Percentiles rank a stretch among this genome's conserved stretches.
Conservation (phyloP, 2,888 invertebrate genomes). For the Drosophila mimetica region DNA sequence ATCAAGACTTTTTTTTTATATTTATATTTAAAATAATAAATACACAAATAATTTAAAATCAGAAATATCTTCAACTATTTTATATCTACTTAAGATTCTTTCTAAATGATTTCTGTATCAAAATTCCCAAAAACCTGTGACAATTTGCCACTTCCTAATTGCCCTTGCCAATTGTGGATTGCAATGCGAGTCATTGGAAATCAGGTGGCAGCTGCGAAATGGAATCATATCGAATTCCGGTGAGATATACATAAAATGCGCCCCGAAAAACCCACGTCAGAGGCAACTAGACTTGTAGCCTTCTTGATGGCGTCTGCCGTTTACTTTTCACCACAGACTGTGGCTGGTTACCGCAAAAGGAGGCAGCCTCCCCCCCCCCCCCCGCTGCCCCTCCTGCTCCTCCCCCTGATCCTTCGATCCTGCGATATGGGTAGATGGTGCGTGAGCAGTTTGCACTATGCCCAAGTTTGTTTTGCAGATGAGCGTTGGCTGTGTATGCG, state of each 20-base stretch:
- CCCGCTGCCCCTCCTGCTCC: neutral
- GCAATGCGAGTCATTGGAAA: conserved; percentile 20
- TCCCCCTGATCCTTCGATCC: conserved; percentile 3
- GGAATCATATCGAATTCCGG: conserved; percentile 19
- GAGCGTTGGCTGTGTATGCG: conserved; percentile 37
- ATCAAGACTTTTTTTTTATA: too few relatives aligned
- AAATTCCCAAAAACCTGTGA: conserved; percentile 8
- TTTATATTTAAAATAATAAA: too few relatives aligned
- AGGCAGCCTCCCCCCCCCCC: neutral
- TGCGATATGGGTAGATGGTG: conserved; percentile 47
- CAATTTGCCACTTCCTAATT: conserved; percentile 35
- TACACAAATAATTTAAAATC: too few relatives aligned
- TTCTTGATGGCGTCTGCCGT: conserved; percentile 37
- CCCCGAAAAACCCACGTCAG: conserved; percentile 1
- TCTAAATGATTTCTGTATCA: neutral
- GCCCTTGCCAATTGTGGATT: conserved; percentile 39
- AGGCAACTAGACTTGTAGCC: conserved; percentile 31
- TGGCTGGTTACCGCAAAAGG: conserved; percentile 41
- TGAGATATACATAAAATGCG: conserved; percentile 7
- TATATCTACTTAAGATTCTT: too few relatives aligned
- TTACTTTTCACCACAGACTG: conserved; percentile 38
- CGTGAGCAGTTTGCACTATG: conserved; percentile 47
- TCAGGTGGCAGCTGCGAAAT: conserved; percentile 9
- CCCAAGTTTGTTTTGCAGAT: conserved; percentile 64
- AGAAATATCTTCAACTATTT: too few relatives aligned